A percentile compares a stretch with the other conserved stretches of the same genome.
Evolutionary conservation across 2,888 invertebrate genomes (phyloP).

Genomic region (Spisula subtruncata): DNA sequence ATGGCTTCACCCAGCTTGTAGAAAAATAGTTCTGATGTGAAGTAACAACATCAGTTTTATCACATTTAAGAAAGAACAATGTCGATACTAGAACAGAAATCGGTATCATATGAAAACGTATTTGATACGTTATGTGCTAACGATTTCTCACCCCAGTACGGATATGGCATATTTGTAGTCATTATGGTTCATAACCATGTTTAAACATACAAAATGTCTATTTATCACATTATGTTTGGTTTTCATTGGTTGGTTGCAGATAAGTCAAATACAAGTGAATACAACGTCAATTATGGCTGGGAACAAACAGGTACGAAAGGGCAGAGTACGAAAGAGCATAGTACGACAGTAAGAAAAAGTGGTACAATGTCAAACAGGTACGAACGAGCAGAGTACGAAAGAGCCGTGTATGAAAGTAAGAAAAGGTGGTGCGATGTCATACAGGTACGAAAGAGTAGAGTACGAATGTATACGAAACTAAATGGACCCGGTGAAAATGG

Average conservation of each 20-base stretch:
- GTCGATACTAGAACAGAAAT: slow-evolving; percentile 44
- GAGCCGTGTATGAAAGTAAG: too few relatives aligned
- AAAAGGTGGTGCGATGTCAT: too few relatives aligned
- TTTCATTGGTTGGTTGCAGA: slow-evolving; percentile 61
- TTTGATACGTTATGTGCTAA: slow-evolving; percentile 45
- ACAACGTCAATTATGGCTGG: too few relatives aligned
- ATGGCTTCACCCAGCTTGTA: slow-evolving; percentile 51
- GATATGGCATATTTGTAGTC: slow-evolving; percentile 60
- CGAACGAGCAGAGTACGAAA: too few relatives aligned
- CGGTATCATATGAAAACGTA: slow-evolving; percentile 43
- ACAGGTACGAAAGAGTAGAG: too few relatives aligned
- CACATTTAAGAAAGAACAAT: slow-evolving; percentile 51
- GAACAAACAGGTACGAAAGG: too few relatives aligned
- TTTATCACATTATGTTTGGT: slow-evolving; percentile 58
- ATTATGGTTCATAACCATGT: slow-evolving; percentile 54
- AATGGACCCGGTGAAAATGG: too few relatives aligned
- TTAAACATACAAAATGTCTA: slow-evolving; percentile 49
- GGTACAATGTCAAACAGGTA: too few relatives aligned
- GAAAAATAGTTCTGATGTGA: slow-evolving; percentile 58
- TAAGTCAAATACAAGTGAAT: too few relatives aligned
- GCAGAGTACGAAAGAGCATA: too few relatives aligned
- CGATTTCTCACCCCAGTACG: slow-evolving; percentile 35
- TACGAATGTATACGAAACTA: too few relatives aligned
- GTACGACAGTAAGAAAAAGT: too few relatives aligned
- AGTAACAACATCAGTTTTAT: slow-evolving; percentile 54